Percentiles rank a stretch among this genome's conserved stretches.
phyloP scores from a whole-genome alignment of 2,888 invertebrate species.

The Drosophila lacicola region DNA sequence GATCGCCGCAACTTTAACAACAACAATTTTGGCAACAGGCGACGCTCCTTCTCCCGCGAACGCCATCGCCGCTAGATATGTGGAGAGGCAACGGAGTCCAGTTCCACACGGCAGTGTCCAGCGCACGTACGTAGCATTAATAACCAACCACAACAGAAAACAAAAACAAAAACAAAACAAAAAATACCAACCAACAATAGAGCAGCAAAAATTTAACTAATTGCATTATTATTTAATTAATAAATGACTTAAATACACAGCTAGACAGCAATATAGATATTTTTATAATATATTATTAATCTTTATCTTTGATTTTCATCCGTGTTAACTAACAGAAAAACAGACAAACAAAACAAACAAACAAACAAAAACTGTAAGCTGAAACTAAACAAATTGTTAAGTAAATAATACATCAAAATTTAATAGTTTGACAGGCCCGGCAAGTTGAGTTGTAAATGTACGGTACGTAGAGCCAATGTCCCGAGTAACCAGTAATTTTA shows the following conservation, averaged over 20 bases:
- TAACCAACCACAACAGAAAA: slow-evolving; percentile 34
- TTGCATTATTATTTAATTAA: slow-evolving; percentile 57
- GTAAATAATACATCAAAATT: slow-evolving; percentile 41
- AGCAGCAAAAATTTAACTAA: slow-evolving; percentile 37
- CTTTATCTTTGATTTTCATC: slow-evolving; percentile 53
- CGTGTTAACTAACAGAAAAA: slow-evolving; percentile 46
- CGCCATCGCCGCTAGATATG: slow-evolving; percentile 83
- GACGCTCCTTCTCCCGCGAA: slow-evolving; percentile 84
- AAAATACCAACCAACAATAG: slow-evolving; percentile 28
- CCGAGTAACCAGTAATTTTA: slow-evolving; percentile 40
- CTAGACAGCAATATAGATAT: slow-evolving; percentile 41
- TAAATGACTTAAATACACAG: slow-evolving; percentile 50
- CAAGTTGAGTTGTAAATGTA: slow-evolving; percentile 51
- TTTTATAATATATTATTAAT: slow-evolving; percentile 60
- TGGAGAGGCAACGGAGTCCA: slow-evolving; percentile 17
- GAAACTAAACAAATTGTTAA: slow-evolving; percentile 43
- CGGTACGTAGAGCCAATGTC: slow-evolving; percentile 54
- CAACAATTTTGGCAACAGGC: slow-evolving; percentile 50
- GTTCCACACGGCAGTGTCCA: slow-evolving; percentile 49
- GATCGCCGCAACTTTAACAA: slow-evolving; percentile 74
- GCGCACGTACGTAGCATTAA: slow-evolving; percentile 78
- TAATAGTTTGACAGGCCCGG: slow-evolving; percentile 40
- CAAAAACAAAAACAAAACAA: slow-evolving; percentile 14
- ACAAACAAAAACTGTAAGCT: slow-evolving; percentile 42
- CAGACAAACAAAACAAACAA: slow-evolving; percentile 12